Base-by-base conservation (phyloP, 2,113 vertebrate species). In the Gnathonemus longibarbis region DNA sequence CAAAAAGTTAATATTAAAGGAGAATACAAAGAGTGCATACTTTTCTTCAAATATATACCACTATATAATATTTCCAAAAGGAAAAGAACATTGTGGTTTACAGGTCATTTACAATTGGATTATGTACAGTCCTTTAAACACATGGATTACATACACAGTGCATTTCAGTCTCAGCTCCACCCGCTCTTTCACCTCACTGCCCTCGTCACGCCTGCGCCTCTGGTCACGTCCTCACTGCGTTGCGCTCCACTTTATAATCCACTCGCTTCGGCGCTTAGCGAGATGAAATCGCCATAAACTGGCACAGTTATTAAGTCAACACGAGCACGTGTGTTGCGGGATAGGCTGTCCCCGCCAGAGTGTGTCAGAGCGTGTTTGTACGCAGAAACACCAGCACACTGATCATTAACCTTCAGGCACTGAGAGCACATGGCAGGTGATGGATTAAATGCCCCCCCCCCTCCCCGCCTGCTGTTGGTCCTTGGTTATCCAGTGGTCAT, bases 81-180 rank as follows among this genome's bases (percentile, higher is more conserved):
- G 39, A 91, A 89, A 97, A 96, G 96, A 94, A 96, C 93, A 95
- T 95, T 94, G 96, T 93, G 94, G 96, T 96, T 96, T 97, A 96
- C 95, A 97, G 93, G 95, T 96, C 94, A 97, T 97, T 97, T 97
- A 97, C 96, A 97, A 93, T 94, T 93, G 92, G 91, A 92, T 97
- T 93, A 97, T 97, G 94, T 97, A 97, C 97, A 97, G 91, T 95
- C 95, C 96, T 96, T 96, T 80, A 95, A 96, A 96, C 95, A 91
- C 94, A 93, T 94, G 95, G 94, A 95, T 94, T 93, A 95, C 95
- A 94, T 95, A 95, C 94, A 94, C 93, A 96, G 94, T 88, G 95
- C 95, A 93, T 95, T 95, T 95, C 95, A 94, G 94, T 94, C 94
- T 91, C 94, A 94, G 93, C 94, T 93, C 45, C 11, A 13, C 49